These are phyloP conservation scores for Halocynthia roretzi DNA, from an alignment of 23 tunicate species.

Conservation along the genomic window DNA sequence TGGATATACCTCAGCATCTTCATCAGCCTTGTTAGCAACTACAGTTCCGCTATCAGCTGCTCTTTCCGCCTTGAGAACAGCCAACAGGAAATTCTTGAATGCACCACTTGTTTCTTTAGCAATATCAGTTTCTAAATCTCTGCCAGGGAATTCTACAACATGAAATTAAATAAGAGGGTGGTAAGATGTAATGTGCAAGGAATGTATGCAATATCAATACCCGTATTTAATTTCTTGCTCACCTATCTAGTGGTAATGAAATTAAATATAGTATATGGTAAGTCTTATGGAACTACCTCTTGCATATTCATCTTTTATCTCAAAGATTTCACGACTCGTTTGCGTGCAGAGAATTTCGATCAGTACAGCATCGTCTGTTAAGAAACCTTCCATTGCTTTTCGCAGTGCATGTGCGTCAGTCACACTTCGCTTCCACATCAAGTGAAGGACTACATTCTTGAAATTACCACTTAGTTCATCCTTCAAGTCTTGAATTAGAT, in stretches of 20 bases:
- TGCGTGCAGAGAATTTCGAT: slow-evolving; percentile 96
- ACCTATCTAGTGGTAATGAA: background rate
- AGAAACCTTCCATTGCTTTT: slow-evolving; percentile 91
- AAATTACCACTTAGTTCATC: slow-evolving; percentile 40
- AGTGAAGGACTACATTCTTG: slow-evolving; percentile 43
- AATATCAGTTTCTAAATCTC: slow-evolving; percentile 60
- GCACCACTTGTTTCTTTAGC: slow-evolving; percentile 71
- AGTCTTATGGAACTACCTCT: slow-evolving; percentile 18
- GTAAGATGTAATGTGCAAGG: background rate
- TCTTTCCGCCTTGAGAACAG: slow-evolving; percentile 49
- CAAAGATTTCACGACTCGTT: slow-evolving; percentile 40
- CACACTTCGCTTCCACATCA: slow-evolving; percentile 75
- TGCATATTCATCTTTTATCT: slow-evolving; percentile 60
- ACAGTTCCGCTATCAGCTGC: slow-evolving; percentile 64
- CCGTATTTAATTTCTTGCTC: background rate
- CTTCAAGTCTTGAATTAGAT: slow-evolving; percentile 54
- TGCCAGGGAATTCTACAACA: slow-evolving; percentile 25
- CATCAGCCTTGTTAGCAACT: slow-evolving; percentile 46
- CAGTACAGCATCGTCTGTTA: slow-evolving; percentile 85
- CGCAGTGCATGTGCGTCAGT: slow-evolving; percentile 69
- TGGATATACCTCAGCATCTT: slow-evolving; percentile 56
- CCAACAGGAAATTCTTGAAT: slow-evolving; percentile 65
- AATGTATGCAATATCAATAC: too few species aligned
- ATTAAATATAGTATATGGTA: background rate
- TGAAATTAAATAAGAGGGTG: background rate